These are phyloP conservation scores for Lepus americanus DNA, from an alignment of 2,113 vertebrate genomes.

Conservation along the genomic window DNA sequence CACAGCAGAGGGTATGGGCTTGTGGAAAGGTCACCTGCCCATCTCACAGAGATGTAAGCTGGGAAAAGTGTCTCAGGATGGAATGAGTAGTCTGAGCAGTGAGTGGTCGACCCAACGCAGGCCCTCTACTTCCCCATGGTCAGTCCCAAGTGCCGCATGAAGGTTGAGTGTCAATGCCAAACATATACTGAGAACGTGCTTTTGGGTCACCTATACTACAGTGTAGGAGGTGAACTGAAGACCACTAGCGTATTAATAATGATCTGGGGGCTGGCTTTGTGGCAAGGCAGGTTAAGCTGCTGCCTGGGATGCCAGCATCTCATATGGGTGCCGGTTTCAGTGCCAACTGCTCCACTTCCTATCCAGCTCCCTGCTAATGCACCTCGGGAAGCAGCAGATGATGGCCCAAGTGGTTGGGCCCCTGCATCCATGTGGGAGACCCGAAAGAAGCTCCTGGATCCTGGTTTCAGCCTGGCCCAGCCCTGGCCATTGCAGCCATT, in stretches of 20 bases:
- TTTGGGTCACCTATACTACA: not conserved
- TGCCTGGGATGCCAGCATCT: too few relatives aligned
- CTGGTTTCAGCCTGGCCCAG: too few relatives aligned
- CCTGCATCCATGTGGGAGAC: too few relatives aligned
- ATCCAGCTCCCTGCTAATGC: too few relatives aligned
- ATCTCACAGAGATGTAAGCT: not conserved
- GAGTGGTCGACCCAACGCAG: not conserved
- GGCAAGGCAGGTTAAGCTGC: too few relatives aligned
- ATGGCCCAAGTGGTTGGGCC: too few relatives aligned
- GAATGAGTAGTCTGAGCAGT: not conserved
- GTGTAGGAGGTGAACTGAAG: not conserved
- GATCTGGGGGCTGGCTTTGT: too few relatives aligned
- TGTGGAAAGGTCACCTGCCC: not conserved
- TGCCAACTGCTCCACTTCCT: too few relatives aligned
- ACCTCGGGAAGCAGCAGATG: too few relatives aligned
- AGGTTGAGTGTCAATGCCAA: not conserved
- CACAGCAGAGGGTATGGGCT: not conserved
- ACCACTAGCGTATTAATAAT: not conserved
- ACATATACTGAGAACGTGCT: not conserved
- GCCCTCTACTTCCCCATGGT: not conserved
- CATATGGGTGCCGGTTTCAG: too few relatives aligned
- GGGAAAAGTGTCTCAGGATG: not conserved
- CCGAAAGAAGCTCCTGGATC: too few relatives aligned
- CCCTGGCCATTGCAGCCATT: too few relatives aligned
- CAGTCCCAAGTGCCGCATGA: not conserved